Evolutionary conservation across 2,888 invertebrate species (phyloP), one percentile per base, ranked within the genome.

Genomic region (Oscheius sp.): DNA sequence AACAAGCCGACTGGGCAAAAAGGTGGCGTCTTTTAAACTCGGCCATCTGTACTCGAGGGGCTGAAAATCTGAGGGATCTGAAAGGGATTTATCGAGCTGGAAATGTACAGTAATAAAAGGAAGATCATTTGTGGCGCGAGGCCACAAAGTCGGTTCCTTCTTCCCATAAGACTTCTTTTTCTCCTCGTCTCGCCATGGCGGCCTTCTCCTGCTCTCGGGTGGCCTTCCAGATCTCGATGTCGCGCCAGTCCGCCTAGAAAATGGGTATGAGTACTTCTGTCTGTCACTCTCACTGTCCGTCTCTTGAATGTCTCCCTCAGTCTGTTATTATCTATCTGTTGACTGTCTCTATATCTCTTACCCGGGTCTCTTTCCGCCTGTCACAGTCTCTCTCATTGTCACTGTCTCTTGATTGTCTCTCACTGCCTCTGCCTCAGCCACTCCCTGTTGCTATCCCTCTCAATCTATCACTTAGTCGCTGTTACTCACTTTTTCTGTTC

Each of bases 191-290:
- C 7, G 80, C 74, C 57, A 88, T 85, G 55, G 83, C 84, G 3
- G 81, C 81, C 53, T 82, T 82, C 55, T 88, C 87, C n/a, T 78
- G 73, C 66, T 88, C 86, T 59, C 88, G 79, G 65, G 86, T 79
- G 55, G 83, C 80, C 74, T 88, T 87, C 86, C 87, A 88, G 51
- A 87, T 79, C 71, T 86, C 88, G 74, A 87, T 85, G 53, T 86
- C 84, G 48, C 86, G 83, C 85, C 85, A 87, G 57, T 86, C 86
- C 21, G 85, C 88, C 80, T 80, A 70, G 75, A 55, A 29, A n/a
- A 55, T 55, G 32, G 1, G 55, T 5, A 7, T 42, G 21, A 21
- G 21, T 21, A 21, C 21, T 21, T 21, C 21, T 21, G 21, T 21
- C 21, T 21, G 21, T 21, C 21, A 21, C 21, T 21, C 21, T 21